Percentiles rank a stretch among this genome's conserved stretches.
Conservation (phyloP, 2,797 vertebrate genomes). For the Lagodon rhomboides region DNA sequence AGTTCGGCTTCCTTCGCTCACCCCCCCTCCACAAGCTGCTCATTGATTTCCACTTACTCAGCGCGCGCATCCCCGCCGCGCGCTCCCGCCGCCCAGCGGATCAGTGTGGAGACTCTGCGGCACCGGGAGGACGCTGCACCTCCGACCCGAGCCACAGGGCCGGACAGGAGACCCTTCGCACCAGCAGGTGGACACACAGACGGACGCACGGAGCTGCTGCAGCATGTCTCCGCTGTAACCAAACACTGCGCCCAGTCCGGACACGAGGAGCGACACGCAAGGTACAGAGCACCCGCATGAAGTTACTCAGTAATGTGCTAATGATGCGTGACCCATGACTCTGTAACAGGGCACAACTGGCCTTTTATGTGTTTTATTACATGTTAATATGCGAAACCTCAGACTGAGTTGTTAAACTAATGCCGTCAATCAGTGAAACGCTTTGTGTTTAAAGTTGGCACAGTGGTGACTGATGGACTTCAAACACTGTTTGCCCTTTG, state of each 20-base stretch:
- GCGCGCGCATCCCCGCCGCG: constrained; percentile 26
- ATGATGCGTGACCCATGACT: neutral
- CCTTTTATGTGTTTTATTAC: neutral
- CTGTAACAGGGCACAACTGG: accelerated
- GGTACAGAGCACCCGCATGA: constrained; percentile 19
- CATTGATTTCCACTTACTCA: constrained; percentile 12
- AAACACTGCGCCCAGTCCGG: neutral
- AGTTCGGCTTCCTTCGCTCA: neutral
- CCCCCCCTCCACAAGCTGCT: neutral
- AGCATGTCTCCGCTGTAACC: neutral
- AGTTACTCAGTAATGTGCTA: neutral
- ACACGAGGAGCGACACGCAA: constrained; percentile 28
- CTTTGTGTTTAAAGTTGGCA: constrained; percentile 26
- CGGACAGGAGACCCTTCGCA: constrained; percentile 3
- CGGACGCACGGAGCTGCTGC: neutral
- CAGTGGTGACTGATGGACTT: constrained; percentile 16
- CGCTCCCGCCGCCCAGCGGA: constrained; percentile 32
- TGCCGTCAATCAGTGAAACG: neutral
- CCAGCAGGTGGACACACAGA: constrained; percentile 30
- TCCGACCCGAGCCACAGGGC: constrained; percentile 24
- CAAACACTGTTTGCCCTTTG: constrained; percentile 3
- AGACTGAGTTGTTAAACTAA: neutral
- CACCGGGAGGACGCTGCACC: constrained; percentile 28
- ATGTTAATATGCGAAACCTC: neutral
- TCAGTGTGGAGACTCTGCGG: constrained; percentile 37